Evolutionary conservation across 2,797 vertebrate genomes (phyloP), one percentile per base, ranked within the genome.

Genomic region (Spondyliosoma cantharus): DNA sequence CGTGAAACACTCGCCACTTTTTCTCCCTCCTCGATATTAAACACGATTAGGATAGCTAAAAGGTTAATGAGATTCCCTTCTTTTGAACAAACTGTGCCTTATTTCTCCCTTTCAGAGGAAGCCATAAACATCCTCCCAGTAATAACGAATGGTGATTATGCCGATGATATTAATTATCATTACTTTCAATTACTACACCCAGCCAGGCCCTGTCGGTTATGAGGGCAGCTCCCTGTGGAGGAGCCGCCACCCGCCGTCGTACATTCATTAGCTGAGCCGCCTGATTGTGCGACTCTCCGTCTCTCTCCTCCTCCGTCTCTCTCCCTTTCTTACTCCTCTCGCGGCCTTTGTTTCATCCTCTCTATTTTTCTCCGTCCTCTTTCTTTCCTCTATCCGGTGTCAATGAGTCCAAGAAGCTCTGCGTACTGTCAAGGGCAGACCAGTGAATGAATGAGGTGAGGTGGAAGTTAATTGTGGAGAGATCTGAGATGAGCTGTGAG

Each of bases 121-220:
- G 86, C 86, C 87, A 87, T 92, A 94, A 94, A 94, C 93, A 94
- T 90, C 86, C 80, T 87, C 81, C 70, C 82, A 67, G 80, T 87
- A 87, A 92, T 90, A 93, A 92, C 81, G 70, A 90, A 90, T 89
- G 90, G 91, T 92, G 92, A 95, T 95, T 93, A 93, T 84, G 89
- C 88, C 90, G 86, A 93, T 93, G 82, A 94, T 94, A 94, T 95
- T 95, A 95, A 96, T 96, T 94, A 95, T 94, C 93, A 94, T 94
- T 94, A 93, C 92, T 93, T 93, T 95, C 92, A 94, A 94, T 95
- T 95, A 95, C 86, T 90, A 91, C 90, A 87, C 87, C 89, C 91
- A 89, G 86, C 90, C 83, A 90, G 92, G 88, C 89, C 88, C 90
- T 85, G 92, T 88, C 88, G 79, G 90, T 94, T 94, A 91, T 85